phyloP scores from a whole-genome alignment of 2,888 invertebrate species.

The Meiosimyza platycephala region DNA sequence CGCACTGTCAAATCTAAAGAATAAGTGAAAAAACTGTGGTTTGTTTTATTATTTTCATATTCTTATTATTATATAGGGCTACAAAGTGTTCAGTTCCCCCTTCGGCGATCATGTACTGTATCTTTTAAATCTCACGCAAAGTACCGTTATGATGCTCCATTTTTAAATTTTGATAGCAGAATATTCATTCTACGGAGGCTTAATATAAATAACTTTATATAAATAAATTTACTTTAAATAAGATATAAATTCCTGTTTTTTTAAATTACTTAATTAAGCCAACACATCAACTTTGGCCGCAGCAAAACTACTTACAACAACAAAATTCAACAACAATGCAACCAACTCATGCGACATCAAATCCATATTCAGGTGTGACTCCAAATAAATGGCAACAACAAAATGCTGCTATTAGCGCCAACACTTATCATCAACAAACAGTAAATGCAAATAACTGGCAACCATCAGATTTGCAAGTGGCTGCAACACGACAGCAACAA shows the following conservation, averaged over 20 bases:
- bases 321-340: slow-evolving; percentile 43
- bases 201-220: no score
- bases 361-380: neutral
- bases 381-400: slow-evolving; percentile 42
- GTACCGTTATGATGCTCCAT: no score
- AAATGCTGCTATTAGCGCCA: slow-evolving; percentile 34
- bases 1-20: no score
- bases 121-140: no score
- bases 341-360: slow-evolving; percentile 24
- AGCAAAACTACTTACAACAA: slow-evolving; percentile 37
- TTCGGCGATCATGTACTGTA: no score
- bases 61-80: no score
- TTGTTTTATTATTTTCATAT: no score
- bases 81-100: no score
- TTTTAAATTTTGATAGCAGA: no score
- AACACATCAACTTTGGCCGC: slow-evolving; percentile 37
- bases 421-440: slow-evolving; percentile 31
- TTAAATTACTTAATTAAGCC: slow-evolving; percentile 24
- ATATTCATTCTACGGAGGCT: no score
- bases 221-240: neutral
- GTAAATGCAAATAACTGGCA: slow-evolving; percentile 31
- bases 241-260: neutral
- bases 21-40: no score
- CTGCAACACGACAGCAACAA: slow-evolving; percentile 32
- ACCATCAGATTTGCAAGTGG: slow-evolving; percentile 20